Percentiles rank a stretch among this genome's conserved stretches.
These are phyloP conservation scores for Lycaena phlaeas DNA, from an alignment of 2,888 invertebrate species.

Conservation along the genomic window DNA sequence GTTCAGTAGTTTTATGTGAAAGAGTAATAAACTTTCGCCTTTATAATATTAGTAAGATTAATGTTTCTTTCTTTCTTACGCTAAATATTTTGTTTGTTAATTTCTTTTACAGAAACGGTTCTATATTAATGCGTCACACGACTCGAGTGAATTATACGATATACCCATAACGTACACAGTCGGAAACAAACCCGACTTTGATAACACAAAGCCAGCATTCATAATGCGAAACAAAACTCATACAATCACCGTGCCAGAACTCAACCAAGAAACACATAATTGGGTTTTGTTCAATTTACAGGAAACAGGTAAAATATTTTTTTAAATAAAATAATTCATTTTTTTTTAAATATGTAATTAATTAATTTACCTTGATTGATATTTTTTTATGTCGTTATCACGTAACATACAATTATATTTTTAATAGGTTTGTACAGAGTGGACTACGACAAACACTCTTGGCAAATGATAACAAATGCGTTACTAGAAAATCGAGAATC, in stretches of 20 bases:
- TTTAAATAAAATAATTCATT: background rate
- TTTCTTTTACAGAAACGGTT: slow-evolving; percentile 48
- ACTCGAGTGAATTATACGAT: slow-evolving; percentile 44
- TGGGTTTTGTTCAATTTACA: slow-evolving; percentile 77
- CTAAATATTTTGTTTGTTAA: too few relatives aligned
- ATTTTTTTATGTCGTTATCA: too few relatives aligned
- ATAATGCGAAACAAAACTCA: slow-evolving; percentile 39
- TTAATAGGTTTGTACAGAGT: slow-evolving; percentile 77
- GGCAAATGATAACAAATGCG: slow-evolving; percentile 59
- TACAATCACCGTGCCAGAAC: slow-evolving; percentile 30
- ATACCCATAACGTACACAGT: slow-evolving; percentile 60
- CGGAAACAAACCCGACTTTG: slow-evolving; percentile 33
- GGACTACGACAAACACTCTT: slow-evolving; percentile 73
- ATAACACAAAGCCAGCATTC: slow-evolving; percentile 44
- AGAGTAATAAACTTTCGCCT: too few relatives aligned
- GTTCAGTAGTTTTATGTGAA: too few relatives aligned
- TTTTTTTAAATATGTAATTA: too few relatives aligned
- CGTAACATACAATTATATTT: too few relatives aligned
- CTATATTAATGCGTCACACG: slow-evolving; percentile 35
- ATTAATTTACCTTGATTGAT: too few relatives aligned
- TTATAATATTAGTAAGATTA: too few relatives aligned
- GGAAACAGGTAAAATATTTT: slow-evolving; percentile 62
- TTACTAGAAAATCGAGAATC: slow-evolving; percentile 48
- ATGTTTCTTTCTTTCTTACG: too few relatives aligned
- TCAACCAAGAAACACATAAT: slow-evolving; percentile 32